Base-by-base conservation (phyloP, 1,140 invertebrate genomes). In the Aricia agestis region DNA sequence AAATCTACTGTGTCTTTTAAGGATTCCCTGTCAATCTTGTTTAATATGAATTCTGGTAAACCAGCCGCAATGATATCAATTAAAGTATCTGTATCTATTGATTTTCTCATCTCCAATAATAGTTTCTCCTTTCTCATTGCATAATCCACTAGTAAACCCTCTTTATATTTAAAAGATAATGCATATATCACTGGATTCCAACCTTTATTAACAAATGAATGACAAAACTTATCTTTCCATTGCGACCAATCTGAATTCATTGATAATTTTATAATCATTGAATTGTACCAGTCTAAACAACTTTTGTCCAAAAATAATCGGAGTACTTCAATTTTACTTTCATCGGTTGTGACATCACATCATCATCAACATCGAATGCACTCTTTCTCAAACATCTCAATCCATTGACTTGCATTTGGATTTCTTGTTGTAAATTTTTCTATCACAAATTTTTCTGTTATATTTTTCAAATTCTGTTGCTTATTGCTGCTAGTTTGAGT, bases 401-500 rank as follows among this genome's bases (percentile, higher is more conserved):
- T 18, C n/a, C 15, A 59, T 18, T 18, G 17, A 18, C 58, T 6
- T 59, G 58, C n/a, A 18, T 59, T 17, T 59, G 58, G 18, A 9
- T 59, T 59, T 18, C 17, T 59, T 9, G 6, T 59, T 59, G 58
- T 59, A 59, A 59, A 59, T 18, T 59, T 59, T 25, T 59, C 58
- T 17, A 59, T 59, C 17, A 59, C 17, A 59, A 59, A 59, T 18
- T 59, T 59, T 17, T 59, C 58, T 59, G 58, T n/a, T 6, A 59
- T 59, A 59, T 59, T 25, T 52, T 68, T 68, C 31, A 57, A 17
- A 68, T 68, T 68, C 42, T 25, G 45, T 31, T 19, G 45, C 45
- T 31, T 45, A 67, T 5, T 18, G 45, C 7, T 42, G 41, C 41
- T 42, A 42, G 41, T n/a, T 6, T 45, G 32, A 42, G 32, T 67